These are phyloP conservation scores for Cyanoramphus novaezelandiae DNA, from an alignment of 2,113 vertebrate species.

Conservation along the genomic window DNA sequence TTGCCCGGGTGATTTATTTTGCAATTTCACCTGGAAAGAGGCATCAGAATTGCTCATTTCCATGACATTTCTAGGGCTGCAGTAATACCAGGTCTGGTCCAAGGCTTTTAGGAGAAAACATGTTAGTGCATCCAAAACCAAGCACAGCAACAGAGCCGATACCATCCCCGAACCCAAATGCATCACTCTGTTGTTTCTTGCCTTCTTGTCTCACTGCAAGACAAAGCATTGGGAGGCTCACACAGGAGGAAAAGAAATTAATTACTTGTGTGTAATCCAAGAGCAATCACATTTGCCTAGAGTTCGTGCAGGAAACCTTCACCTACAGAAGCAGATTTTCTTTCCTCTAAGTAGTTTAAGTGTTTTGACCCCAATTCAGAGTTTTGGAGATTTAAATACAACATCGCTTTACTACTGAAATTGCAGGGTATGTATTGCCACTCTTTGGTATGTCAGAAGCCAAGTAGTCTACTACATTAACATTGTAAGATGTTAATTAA, in stretches of 20 bases:
- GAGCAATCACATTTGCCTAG: not conserved
- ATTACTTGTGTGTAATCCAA: not conserved
- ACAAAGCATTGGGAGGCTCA: not conserved
- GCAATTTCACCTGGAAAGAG: not conserved
- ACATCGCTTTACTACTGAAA: not conserved
- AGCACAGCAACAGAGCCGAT: not conserved
- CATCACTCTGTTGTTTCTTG: not conserved
- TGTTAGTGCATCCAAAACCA: accelerated
- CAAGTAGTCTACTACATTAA: not conserved
- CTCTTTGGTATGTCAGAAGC: not conserved
- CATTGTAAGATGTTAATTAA: not conserved
- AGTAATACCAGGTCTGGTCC: not conserved
- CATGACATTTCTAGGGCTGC: not conserved
- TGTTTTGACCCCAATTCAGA: not conserved
- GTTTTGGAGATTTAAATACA: not conserved
- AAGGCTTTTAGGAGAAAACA: not conserved
- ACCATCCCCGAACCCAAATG: not conserved
- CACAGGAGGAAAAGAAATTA: not conserved
- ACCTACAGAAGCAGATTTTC: not conserved
- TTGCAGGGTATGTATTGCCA: not conserved
- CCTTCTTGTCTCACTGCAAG: not conserved
- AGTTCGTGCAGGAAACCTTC: not conserved
- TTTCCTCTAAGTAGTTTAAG: not conserved
- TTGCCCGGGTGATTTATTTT: not conserved
- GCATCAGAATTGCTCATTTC: not conserved